Percentiles rank a stretch among this genome's conserved stretches.
Evolutionary conservation across 1,140 invertebrate species (phyloP).

Genomic region (Scaptomyza graminum): DNA sequence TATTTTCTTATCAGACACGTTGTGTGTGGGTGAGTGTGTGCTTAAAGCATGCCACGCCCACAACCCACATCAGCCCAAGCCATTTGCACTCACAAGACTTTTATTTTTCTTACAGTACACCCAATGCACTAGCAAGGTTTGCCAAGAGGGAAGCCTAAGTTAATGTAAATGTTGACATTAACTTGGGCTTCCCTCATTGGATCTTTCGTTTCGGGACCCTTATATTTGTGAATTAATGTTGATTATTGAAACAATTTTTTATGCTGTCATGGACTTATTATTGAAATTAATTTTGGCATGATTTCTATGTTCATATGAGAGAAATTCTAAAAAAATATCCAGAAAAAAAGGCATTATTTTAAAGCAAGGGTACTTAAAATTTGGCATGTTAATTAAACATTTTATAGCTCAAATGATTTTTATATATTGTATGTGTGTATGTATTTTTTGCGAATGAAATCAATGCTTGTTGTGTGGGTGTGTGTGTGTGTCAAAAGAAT

Average conservation of each 20-base stretch:
- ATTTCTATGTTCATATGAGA: no score
- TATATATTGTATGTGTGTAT: slow-evolving; percentile 26
- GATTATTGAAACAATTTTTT: no score
- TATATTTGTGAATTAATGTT: no score
- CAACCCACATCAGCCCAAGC: background rate
- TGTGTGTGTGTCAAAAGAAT: slow-evolving; percentile 70
- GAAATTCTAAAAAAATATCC: no score
- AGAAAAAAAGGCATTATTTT: no score
- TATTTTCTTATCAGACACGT: slow-evolving; percentile 1
- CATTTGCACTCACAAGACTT: background rate
- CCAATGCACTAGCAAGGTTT: background rate
- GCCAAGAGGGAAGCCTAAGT: background rate
- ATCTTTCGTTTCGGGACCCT: background rate
- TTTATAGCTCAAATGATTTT: slow-evolving; percentile 10
- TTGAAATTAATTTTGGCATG: no score
- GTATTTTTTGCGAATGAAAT: slow-evolving; percentile 77
- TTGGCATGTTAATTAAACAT: background rate
- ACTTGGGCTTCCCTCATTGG: no score
- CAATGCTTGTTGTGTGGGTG: slow-evolving; percentile 63
- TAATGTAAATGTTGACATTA: background rate
- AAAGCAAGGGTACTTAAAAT: background rate
- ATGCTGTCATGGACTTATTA: no score
- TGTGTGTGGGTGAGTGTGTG: background rate
- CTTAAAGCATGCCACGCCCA: background rate
- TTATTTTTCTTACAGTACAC: background rate